A percentile compares a stretch with the other conserved stretches of the same genome.
Conservation (phyloP, 2,113 vertebrate species). For the Suricata suricatta region DNA sequence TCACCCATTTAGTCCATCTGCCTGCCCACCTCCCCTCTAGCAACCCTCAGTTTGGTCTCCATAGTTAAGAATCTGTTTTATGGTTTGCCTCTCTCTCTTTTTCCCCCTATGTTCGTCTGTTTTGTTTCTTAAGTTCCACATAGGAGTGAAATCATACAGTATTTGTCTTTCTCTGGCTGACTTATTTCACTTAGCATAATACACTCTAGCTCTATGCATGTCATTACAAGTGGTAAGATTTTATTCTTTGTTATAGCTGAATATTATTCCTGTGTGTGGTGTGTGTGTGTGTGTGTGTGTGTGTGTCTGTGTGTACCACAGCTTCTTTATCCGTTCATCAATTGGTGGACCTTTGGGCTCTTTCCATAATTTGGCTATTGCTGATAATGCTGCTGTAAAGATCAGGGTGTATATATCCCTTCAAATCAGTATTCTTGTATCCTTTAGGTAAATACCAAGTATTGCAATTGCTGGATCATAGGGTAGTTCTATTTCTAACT, state of each 20-base stretch:
- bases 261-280: neutral
- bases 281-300: neutral
- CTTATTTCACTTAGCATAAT: neutral
- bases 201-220: neutral
- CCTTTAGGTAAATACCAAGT: neutral
- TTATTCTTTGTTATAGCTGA: neutral
- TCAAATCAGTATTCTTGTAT: neutral
- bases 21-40: neutral
- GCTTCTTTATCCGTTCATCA: neutral
- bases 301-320: no score
- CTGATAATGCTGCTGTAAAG: neutral
- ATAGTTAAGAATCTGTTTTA: neutral
- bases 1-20: neutral
- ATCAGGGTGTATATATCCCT: neutral
- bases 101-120: neutral
- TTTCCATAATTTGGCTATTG: neutral
- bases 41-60: neutral
- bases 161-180: neutral
- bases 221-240: neutral
- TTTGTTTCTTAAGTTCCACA: neutral
- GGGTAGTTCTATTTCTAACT: neutral
- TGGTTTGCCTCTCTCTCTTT: neutral
- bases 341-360: neutral
- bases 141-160: neutral
- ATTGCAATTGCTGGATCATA: neutral